Evolutionary conservation across 1,140 invertebrate genomes (phyloP), one percentile per base, ranked within the genome.

Genomic region (Heliconius hewitsoni): DNA sequence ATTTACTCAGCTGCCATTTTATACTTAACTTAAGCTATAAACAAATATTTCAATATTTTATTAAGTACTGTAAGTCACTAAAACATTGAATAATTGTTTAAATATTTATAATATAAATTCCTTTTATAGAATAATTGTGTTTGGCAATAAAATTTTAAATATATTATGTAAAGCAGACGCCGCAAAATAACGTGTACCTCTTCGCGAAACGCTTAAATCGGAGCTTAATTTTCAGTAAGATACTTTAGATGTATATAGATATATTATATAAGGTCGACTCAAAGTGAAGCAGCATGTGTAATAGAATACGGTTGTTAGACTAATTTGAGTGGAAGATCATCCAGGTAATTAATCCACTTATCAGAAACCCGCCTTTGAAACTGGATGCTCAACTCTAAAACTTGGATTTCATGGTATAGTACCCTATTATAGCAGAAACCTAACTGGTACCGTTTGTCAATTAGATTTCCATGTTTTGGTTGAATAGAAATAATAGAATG

Each of bases 261-360:
- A n/a, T 57, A 23, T 23, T 66, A 66, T 6, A 66, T 66, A 66
- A 81, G 73, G 66, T 66, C 19, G 71, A 57, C 70, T 66, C 80
- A 78, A 83, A 83, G 55, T 84, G 82, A 80, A 84, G 79, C 81
- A 84, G 80, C 81, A 78, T 74, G 80, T 87, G 90, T 90, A 90
- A 91, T 81, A 85, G 78, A 86, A 91, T 89, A 91, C 84, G 89
- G 86, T 87, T 90, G 89, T 91, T 89, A 91, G 84, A 87, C 89
- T 91, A 91, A 93, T 91, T 92, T 93, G 91, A 87, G 80, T 86
- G 82, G 87, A 90, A 91, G 90, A 92, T 92, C 87, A 93, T 91
- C 88, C 86, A 86, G 84, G 90, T 91, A 93, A 92, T 93, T 92
- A 93, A 93, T 91, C 90, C 90, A 92, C 90, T 93, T 91, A 93